phyloP scores from a whole-genome alignment of 2,888 invertebrate species.

The Himalopsyche japonica region DNA sequence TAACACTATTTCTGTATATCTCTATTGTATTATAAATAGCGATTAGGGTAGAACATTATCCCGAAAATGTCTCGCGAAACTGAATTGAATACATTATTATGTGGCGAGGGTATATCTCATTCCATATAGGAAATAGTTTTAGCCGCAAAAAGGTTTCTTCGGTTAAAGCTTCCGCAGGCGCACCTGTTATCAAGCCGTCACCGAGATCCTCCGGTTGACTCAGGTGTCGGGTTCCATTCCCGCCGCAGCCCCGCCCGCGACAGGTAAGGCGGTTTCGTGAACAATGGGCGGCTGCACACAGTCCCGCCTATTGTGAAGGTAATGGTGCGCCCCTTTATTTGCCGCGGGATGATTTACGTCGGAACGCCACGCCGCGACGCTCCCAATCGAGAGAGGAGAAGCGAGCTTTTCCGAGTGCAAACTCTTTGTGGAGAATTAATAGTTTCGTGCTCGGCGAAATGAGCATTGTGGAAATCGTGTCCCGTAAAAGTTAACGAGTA shows the following conservation, averaged over 20 bases:
- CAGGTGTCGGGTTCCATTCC: background rate
- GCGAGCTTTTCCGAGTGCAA: background rate
- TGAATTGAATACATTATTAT: no score
- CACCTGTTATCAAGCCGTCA: background rate
- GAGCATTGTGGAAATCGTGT: background rate
- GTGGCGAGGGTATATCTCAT: no score
- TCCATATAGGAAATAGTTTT: background rate
- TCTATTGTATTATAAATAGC: no score
- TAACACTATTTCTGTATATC: no score
- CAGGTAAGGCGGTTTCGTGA: background rate
- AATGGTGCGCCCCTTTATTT: background rate
- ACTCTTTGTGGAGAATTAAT: background rate
- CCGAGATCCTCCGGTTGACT: background rate
- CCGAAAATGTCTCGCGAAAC: no score
- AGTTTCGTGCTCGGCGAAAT: background rate
- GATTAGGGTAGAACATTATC: no score
- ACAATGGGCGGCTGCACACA: background rate
- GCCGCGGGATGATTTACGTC: background rate
- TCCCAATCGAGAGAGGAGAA: background rate
- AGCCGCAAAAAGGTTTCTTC: background rate
- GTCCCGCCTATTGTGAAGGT: background rate
- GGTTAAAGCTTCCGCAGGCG: background rate
- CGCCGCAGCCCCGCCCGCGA: background rate
- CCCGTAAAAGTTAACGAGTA: background rate
- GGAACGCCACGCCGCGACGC: background rate